A percentile compares a stretch with the other conserved stretches of the same genome.
These are phyloP conservation scores for Bolborhynchus lineola DNA, from an alignment of 2,113 vertebrate species.

Conservation along the genomic window DNA sequence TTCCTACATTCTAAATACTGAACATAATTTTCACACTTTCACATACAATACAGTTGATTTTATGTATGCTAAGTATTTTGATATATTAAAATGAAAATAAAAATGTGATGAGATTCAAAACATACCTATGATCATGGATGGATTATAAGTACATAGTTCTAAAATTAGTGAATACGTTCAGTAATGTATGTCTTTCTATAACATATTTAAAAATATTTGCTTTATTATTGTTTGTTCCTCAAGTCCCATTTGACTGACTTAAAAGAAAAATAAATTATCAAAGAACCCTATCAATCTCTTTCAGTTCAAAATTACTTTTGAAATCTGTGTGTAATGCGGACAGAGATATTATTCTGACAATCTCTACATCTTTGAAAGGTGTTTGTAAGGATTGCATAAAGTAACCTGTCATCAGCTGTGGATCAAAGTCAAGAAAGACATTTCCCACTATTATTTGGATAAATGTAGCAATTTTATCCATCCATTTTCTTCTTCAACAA, in stretches of 20 bases:
- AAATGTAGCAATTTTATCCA: background rate
- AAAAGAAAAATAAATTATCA: background rate
- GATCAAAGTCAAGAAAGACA: background rate
- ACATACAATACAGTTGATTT: background rate
- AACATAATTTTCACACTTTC: background rate
- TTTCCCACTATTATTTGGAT: background rate
- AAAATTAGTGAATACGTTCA: background rate
- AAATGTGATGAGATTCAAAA: background rate
- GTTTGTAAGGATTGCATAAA: background rate
- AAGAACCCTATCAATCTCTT: background rate
- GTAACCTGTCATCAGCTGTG: background rate
- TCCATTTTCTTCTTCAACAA: background rate
- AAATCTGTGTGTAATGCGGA: background rate
- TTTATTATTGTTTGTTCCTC: background rate
- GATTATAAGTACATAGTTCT: background rate
- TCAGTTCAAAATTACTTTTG: conserved; percentile 18
- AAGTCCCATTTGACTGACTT: background rate
- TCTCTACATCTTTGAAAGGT: background rate
- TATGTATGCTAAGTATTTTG: background rate
- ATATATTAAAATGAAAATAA: background rate
- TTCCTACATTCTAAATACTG: background rate
- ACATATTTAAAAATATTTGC: background rate
- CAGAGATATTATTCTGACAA: background rate
- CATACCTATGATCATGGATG: background rate
- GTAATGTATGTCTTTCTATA: background rate